Percentiles rank a stretch among this genome's conserved stretches.
Evolutionary conservation across 2,888 invertebrate genomes (phyloP).

Genomic region (Thecocarcelia acutangulata): DNA sequence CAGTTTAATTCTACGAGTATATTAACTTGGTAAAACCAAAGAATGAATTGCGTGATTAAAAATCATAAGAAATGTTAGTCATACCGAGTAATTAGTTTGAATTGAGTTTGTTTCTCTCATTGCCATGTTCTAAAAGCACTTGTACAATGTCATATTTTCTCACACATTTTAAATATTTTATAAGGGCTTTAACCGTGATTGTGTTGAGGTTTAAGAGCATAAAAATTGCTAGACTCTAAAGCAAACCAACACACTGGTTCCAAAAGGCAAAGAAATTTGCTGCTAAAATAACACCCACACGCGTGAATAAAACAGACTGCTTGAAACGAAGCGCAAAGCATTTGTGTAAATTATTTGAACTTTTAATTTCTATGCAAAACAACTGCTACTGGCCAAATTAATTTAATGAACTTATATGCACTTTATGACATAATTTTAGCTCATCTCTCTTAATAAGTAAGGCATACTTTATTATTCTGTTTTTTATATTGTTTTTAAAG

Average conservation of each 20-base stretch:
- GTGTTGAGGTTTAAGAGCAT: background rate
- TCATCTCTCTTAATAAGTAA: constrained; percentile 23
- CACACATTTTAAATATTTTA: constrained; percentile 26
- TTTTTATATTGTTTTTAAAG: background rate
- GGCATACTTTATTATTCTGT: constrained; percentile 18
- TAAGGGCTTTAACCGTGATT: constrained; percentile 21
- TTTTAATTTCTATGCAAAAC: background rate
- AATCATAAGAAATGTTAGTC: constrained; percentile 33
- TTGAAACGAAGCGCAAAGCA: too few relatives aligned
- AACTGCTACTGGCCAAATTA: background rate
- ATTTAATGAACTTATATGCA: constrained; percentile 3
- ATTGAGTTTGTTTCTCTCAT: background rate
- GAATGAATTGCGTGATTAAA: constrained; percentile 32
- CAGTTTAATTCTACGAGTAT: background rate
- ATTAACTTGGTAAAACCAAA: constrained; percentile 6
- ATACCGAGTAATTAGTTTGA: constrained; percentile 30
- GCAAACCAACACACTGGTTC: too few relatives aligned
- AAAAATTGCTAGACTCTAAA: too few relatives aligned
- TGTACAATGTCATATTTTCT: constrained; percentile 8
- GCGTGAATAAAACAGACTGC: too few relatives aligned
- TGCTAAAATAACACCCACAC: too few relatives aligned
- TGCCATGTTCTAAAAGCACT: background rate
- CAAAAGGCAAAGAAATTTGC: too few relatives aligned
- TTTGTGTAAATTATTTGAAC: background rate
- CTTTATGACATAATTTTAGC: constrained; percentile 32